Percentiles rank a stretch among this genome's conserved stretches.
Conservation (phyloP, 2,888 invertebrate species). For the Drosophila nr. fundita region DNA sequence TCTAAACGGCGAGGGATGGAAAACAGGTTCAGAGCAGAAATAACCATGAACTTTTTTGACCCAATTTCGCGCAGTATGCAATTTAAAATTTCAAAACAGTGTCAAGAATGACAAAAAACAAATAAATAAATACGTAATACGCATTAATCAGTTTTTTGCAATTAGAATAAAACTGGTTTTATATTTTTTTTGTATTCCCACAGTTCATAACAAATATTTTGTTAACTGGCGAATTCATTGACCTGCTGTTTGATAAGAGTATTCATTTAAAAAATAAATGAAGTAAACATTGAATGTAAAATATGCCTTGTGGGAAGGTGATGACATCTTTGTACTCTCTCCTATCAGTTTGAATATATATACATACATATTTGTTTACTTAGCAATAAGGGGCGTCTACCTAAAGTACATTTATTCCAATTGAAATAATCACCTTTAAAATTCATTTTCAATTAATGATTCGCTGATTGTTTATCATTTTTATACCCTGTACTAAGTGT, state of each 20-base stretch:
- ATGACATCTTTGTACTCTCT: not conserved
- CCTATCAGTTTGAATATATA: not conserved
- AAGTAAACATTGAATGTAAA: not conserved
- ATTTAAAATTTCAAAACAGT: not conserved
- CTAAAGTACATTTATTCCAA: not conserved
- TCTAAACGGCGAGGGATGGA: conserved; percentile 10
- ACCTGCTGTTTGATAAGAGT: not conserved
- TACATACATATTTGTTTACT: not conserved
- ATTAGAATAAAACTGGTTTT: not conserved
- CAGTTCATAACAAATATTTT: not conserved
- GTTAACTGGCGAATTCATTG: not conserved
- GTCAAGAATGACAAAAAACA: not conserved
- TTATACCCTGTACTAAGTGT: not conserved
- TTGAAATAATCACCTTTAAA: not conserved
- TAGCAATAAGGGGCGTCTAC: not conserved
- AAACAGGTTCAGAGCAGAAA: conserved; percentile 12
- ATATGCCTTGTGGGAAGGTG: not conserved
- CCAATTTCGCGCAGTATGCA: not conserved
- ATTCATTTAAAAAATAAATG: not conserved
- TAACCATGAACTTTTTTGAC: not conserved
- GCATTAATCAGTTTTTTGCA: not conserved
- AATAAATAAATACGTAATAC: not conserved
- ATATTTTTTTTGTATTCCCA: not conserved
- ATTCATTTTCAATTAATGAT: not conserved
- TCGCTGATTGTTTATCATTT: not conserved